phyloP scores from a whole-genome alignment of 2,113 vertebrate genomes.

The Eupsittula cactorum region DNA sequence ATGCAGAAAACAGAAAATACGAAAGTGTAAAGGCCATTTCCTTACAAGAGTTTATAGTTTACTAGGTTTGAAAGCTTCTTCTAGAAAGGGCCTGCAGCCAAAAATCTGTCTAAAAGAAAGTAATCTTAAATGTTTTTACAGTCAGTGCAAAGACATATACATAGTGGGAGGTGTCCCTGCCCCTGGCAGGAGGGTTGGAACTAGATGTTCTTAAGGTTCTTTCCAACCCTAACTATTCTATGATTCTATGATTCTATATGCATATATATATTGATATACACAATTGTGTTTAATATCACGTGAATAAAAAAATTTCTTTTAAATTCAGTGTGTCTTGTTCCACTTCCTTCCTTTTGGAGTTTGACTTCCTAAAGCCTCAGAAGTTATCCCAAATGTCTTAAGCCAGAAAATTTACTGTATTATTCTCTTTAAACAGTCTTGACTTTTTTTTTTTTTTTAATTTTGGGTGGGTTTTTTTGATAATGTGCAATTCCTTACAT shows the following conservation, averaged over 20 bases:
- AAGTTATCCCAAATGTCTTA: not conserved
- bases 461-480: rapidly evolving
- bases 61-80: not conserved
- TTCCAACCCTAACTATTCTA: too few species aligned
- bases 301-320: not conserved
- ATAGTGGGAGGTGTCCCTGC: not conserved
- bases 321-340: not conserved
- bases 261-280: not conserved
- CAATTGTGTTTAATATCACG: not conserved
- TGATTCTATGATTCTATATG: not conserved
- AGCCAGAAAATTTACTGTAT: not conserved
- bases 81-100: not conserved
- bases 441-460: too few species aligned
- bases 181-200: too few species aligned
- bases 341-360: not conserved
- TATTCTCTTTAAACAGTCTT: not conserved
- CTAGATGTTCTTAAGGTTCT: too few species aligned
- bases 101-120: not conserved
- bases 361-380: not conserved
- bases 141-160: not conserved
- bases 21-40: not conserved
- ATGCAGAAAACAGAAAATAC: not conserved
- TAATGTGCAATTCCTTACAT: not conserved
- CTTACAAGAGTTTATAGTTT: not conserved
- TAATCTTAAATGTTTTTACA: not conserved